Evolutionary conservation across 2,113 vertebrate species (phyloP), one percentile per base, ranked within the genome.

Genomic region (Orycteropus afer): DNA sequence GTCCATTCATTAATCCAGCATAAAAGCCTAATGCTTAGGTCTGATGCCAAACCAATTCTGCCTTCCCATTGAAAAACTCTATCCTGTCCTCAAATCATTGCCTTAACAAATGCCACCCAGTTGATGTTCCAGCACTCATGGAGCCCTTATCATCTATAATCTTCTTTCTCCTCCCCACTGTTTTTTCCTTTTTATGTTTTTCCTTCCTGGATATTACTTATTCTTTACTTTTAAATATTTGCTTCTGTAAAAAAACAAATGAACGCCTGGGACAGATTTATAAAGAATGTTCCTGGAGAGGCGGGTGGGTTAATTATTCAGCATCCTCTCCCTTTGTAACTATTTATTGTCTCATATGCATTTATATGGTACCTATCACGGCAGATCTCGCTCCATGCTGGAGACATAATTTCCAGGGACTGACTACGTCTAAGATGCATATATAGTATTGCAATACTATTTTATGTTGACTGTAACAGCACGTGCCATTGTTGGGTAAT

Each of bases 201-300:
- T 94, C 67, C 71, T 95, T 96, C 85, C 86, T 87, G 65, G 94
- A 79, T 84, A 80, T 98, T 91, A 96, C 84, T 97, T 97, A 97
- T 93, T 95, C 94, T 96, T 96, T 96, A 97, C 86, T 98, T 96
- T 97, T 97, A 97, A 97, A 96, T 97, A 97, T 98, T 97, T 97
- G 89, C 77, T 90, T 96, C 92, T 32, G 86, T 94, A 73, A 89
- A 96, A 3, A 89, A 95, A 95, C 23, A 95, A 93, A 95, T 92
- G 96, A 95, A 95, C 2, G 49, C 83, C 34, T 8, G 71, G 89
- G 91, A 97, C 80, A 96, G 97, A 97, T 97, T 98, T 97, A 97
- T 95, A 95, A 97, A 97, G 96, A 96, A 51, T 2, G 0, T 67
- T 96, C 89, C 95, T 89, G 89, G 94, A 95, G 96, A 96, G 83